Conservation (phyloP, 37 sponge, comb jelly and placozoan species). For the Spongilla lacustris region DNA sequence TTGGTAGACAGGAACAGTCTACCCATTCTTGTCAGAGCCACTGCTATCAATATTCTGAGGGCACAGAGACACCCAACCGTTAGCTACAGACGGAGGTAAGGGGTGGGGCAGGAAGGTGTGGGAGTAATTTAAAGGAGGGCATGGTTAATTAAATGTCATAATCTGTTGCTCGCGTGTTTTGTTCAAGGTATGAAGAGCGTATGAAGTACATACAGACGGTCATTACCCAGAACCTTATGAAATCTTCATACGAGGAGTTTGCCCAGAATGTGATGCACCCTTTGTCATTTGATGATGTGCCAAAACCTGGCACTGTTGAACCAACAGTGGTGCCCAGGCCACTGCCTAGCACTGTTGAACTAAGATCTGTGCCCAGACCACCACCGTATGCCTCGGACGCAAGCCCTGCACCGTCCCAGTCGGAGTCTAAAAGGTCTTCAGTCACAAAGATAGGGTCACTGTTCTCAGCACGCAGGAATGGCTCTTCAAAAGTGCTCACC, state of each 20-base stretch:
- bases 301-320: background rate
- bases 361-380: background rate
- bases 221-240: conserved; percentile 11
- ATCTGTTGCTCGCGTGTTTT: background rate
- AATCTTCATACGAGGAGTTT: conserved; percentile 60
- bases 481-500: background rate
- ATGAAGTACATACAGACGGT: conserved; percentile 54
- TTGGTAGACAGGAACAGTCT: conserved; percentile 74
- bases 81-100: conserved; percentile 64
- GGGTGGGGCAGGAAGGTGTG: background rate
- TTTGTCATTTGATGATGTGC: background rate
- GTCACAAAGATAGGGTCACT: background rate
- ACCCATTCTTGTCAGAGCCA: conserved; percentile 87
- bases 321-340: background rate
- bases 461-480: background rate
- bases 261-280: conserved; percentile 73
- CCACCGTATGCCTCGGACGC: background rate
- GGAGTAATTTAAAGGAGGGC: background rate
- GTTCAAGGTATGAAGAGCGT: conserved; percentile 62
- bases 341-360: background rate
- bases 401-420: background rate
- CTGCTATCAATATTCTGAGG: conserved; percentile 90
- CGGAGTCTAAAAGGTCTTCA: background rate
- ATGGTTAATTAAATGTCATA: background rate
- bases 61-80: conserved; percentile 51